These are phyloP conservation scores for Poecilia gillii DNA, from an alignment of 2,797 vertebrate genomes.

Conservation along the genomic window DNA sequence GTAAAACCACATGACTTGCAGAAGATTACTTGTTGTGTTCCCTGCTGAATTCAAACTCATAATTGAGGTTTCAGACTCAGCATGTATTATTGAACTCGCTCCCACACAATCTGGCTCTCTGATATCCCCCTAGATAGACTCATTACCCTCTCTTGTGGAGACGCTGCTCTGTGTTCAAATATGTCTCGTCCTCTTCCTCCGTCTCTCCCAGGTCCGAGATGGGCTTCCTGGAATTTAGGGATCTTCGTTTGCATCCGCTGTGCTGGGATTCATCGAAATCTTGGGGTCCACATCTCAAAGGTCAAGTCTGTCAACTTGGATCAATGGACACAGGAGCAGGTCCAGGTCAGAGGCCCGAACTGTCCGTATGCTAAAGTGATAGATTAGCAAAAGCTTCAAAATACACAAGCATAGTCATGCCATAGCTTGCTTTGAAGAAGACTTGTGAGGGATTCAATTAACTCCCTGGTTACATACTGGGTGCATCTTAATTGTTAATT, in stretches of 20 bases:
- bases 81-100: constrained; percentile 55
- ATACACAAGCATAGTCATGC: background rate
- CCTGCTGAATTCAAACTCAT: constrained; percentile 58
- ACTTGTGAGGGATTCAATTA: background rate
- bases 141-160: background rate
- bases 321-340: constrained; percentile 98
- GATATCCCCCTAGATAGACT: background rate
- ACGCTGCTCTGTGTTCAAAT: constrained; percentile 3
- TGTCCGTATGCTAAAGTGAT: background rate
- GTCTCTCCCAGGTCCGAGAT: constrained; percentile 88
- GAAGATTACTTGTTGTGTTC: constrained; percentile 58
- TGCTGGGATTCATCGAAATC: constrained; percentile 96
- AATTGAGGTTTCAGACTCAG: constrained; percentile 64
- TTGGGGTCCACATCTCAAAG: constrained; percentile 97
- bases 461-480: background rate
- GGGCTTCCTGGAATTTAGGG: constrained; percentile 98
- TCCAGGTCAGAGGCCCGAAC: constrained; percentile 84
- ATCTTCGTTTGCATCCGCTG: constrained; percentile 98
- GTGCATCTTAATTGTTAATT: background rate
- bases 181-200: background rate
- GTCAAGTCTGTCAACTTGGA: constrained; percentile 98
- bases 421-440: background rate
- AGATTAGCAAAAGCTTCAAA: background rate
- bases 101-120: background rate
- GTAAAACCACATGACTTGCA: constrained; percentile 49